Base-by-base conservation (phyloP, 2,888 invertebrate genomes). In the Tinea pellionella region DNA sequence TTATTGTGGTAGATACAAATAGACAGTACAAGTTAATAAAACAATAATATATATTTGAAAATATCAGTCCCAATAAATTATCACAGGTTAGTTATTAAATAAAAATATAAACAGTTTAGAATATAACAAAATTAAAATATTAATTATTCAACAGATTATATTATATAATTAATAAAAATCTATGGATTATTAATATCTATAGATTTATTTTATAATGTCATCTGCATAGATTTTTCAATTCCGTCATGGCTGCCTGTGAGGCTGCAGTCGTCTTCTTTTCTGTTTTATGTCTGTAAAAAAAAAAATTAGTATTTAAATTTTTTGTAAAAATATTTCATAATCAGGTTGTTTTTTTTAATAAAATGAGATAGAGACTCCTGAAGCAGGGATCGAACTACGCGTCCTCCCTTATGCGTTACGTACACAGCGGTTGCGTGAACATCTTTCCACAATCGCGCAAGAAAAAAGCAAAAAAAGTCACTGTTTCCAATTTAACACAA, bases 231-330 rank as follows among this genome's bases (percentile, higher is more conserved):
- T 74, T 79, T 0, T 73, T 71, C 0, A 88, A 73, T 62, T 88
- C 88, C 0, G 77, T 69, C 77, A 86, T 81, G 12, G 85, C 85
- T 0, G 75, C 67, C 63, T 84, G 80, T 0, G 87, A 80, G 12
- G 70, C 70, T 0, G 78, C n/a, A 0, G 82, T 81, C 65, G 77
- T 82, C 63, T 78, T 86, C 61, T 75, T 78, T 64, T 88, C 87
- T 11, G 69, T 68, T 64, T 83, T 85, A 65, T 82, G 86, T 69
- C 88, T 88, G 68, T 0, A 70, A 70, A 51, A 37, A 29, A 29
- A 61, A 62, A 18, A n/a, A 51, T 16, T 57, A 29, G 11, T 4
- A 7, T 55, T n/a, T n/a, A n/a, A n/a, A n/a, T n/a, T 43, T 8
- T 43, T 9, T 42, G 6, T 42, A 13, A 42, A 42, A 42, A 12